Evolutionary conservation across 1,140 invertebrate species (phyloP).

Genomic region (Euglossa dilemma): DNA sequence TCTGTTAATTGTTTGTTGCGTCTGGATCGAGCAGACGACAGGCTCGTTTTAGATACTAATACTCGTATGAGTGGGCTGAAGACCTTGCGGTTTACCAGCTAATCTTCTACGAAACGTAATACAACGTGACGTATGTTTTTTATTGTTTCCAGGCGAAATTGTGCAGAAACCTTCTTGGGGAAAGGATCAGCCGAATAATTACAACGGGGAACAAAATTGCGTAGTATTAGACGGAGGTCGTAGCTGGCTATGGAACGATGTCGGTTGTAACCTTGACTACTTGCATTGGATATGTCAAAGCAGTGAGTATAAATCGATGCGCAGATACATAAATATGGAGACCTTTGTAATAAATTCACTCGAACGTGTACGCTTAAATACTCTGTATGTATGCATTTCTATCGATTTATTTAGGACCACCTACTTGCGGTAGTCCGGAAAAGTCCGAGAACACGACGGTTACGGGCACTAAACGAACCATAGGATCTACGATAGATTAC

Average conservation of each 20-base stretch:
- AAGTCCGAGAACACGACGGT: constrained; percentile 92
- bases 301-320: constrained; percentile 84
- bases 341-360: background rate
- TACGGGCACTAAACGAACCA: constrained; percentile 86
- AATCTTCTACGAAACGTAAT: too few relatives aligned
- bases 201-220: constrained; percentile 97
- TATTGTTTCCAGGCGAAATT: constrained; percentile 85
- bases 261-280: constrained; percentile 96
- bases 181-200: constrained; percentile 97
- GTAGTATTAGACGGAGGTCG: constrained; percentile 94
- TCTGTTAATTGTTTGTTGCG: constrained; percentile 50
- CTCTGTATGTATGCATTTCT: background rate
- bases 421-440: constrained; percentile 93
- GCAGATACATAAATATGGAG: background rate
- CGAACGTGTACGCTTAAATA: background rate
- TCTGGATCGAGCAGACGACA: constrained; percentile 16
- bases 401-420: constrained; percentile 84
- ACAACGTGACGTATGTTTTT: background rate
- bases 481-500: constrained; percentile 89
- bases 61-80: background rate
- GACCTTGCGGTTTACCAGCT: background rate
- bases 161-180: constrained; percentile 93
- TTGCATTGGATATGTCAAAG: constrained; percentile 96
- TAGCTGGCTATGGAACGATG: constrained; percentile 96
- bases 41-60: background rate